Conservation (phyloP, 2,888 invertebrate genomes). For the Emmelina monodactyla region DNA sequence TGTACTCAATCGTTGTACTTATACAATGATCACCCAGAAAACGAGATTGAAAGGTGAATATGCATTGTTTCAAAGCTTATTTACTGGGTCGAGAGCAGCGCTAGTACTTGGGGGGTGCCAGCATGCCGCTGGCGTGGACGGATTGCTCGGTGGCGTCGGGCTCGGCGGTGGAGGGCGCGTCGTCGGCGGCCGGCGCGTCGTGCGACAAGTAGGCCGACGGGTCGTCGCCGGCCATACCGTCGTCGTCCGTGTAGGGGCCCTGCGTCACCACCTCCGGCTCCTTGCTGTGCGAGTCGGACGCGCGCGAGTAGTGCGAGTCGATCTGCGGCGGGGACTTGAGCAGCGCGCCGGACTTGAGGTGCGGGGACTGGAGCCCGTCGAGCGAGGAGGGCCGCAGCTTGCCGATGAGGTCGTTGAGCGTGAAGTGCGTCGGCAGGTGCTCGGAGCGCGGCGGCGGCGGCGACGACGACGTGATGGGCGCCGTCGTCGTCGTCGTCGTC, state of each 20-base stretch:
- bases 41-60: too few species aligned
- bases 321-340: slow-evolving; percentile 67
- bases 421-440: slow-evolving; percentile 61
- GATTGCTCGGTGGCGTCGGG: slow-evolving; percentile 66
- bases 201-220: slow-evolving; percentile 56
- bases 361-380: slow-evolving; percentile 57
- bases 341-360: slow-evolving; percentile 50
- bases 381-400: slow-evolving; percentile 60
- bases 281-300: slow-evolving; percentile 49
- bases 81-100: too few species aligned
- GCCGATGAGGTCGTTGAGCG: slow-evolving; percentile 63
- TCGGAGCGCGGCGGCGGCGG: slow-evolving; percentile 62
- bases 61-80: too few species aligned
- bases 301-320: slow-evolving; percentile 66
- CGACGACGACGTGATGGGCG: slow-evolving; percentile 63
- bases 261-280: slow-evolving; percentile 62
- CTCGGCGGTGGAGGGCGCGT: slow-evolving; percentile 64
- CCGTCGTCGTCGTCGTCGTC: slow-evolving; percentile 67
- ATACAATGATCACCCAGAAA: too few species aligned
- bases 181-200: slow-evolving; percentile 48
- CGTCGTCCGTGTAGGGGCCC: slow-evolving; percentile 69
- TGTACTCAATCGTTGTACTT: too few species aligned
- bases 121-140: slow-evolving; percentile 64
- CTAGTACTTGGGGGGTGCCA: slow-evolving; percentile 61
- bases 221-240: slow-evolving; percentile 65